These are phyloP conservation scores for cattle (Bos taurus) DNA, from an alignment of 2,113 vertebrate species.

Conservation along the genomic window DNA sequence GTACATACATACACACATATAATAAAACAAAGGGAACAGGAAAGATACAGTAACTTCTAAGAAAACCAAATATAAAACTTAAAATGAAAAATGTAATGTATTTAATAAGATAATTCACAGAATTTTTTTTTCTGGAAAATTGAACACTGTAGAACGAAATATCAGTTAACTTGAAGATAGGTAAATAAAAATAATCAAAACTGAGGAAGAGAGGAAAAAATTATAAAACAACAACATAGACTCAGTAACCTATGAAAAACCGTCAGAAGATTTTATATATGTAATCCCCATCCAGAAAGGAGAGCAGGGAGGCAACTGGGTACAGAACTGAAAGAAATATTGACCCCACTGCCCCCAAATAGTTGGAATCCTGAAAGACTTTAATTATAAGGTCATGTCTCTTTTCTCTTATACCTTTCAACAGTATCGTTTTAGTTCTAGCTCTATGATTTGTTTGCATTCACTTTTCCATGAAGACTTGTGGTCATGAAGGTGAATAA, in stretches of 20 bases:
- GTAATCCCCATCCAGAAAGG: background rate
- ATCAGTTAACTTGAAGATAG: background rate
- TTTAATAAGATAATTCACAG: background rate
- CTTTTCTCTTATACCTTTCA: background rate
- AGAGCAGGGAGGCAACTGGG: background rate
- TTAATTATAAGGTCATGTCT: background rate
- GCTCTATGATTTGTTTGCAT: background rate
- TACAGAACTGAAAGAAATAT: background rate
- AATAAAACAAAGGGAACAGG: background rate
- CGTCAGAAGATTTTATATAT: background rate
- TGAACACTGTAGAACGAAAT: background rate
- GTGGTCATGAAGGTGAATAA: background rate
- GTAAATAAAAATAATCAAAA: background rate
- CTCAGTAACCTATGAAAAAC: background rate
- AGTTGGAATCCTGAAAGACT: background rate
- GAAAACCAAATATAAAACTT: background rate
- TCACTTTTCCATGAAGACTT: background rate
- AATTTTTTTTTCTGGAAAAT: background rate
- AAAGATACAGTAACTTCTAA: background rate
- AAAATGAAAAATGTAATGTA: background rate
- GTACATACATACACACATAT: background rate
- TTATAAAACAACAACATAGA: background rate
- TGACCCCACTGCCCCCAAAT: background rate
- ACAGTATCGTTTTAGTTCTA: background rate
- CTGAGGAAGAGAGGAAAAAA: background rate